phyloP scores from a whole-genome alignment of 2,113 vertebrate genomes.

The Eubucco bourcierii region DNA sequence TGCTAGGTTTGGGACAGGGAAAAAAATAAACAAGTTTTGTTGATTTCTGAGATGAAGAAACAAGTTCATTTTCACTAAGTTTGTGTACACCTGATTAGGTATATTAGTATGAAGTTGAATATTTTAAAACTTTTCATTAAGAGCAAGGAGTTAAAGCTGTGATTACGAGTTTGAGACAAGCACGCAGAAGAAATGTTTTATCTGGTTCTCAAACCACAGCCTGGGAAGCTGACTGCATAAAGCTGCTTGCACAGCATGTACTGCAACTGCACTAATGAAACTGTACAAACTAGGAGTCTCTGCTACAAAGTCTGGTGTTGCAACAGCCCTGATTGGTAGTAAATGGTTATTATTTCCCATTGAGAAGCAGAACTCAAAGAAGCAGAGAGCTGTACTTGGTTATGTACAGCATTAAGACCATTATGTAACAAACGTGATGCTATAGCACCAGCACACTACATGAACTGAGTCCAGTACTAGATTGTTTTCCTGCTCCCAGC shows the following conservation, averaged over 20 bases:
- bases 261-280: neutral
- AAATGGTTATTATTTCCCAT: rapidly evolving
- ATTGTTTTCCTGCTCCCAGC: neutral
- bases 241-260: neutral
- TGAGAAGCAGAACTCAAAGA: neutral
- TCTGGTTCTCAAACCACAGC: neutral
- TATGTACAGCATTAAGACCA: neutral
- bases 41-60: neutral
- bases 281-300: neutral
- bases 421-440: neutral
- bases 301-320: neutral
- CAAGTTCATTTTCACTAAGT: neutral
- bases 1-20: neutral
- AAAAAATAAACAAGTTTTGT: neutral
- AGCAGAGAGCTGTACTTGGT: neutral
- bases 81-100: neutral
- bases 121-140: neutral
- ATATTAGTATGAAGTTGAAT: neutral
- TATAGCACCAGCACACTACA: neutral
- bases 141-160: neutral
- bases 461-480: rapidly evolving
- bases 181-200: neutral
- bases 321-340: neutral
- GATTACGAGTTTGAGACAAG: neutral
- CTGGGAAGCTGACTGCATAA: neutral